Base-by-base conservation (phyloP, 2,113 vertebrate species). In the Quiscalus mexicanus region DNA sequence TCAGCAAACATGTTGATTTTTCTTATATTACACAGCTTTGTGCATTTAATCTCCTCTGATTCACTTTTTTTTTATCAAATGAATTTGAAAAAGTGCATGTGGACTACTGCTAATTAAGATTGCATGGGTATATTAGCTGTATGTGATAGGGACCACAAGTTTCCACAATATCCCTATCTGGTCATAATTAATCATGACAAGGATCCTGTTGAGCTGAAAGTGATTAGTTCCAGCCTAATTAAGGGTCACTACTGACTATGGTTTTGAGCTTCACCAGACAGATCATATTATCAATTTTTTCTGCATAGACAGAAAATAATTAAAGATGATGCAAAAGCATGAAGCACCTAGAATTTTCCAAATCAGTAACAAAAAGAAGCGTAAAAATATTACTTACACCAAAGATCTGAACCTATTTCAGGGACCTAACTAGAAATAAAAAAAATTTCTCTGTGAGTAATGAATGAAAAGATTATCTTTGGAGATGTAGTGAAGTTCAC, bases 151-250 rank as follows among this genome's bases (percentile, higher is more conserved):
- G 49, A 89, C 55, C 47, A 77, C 10, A 49, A 83, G 47, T 67
- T 90, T 95, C 67, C 6, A 4, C 25, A 88, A 89, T 49, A 78
- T 31, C 64, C 71, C 62, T 37, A 74, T 78, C 20, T 68, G 64
- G 68, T 44, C 64, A 68, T 78, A 92, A 95, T 93, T 90, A 95
- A 88, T 86, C 71, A 90, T 56, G 90, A 92, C 71, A 89, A 94
- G 55, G 53, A 90, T 74, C 31, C 79, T 84, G 79, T 56, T 86
- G n/a, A 94, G 68, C 64, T 90, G 60, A 74, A 88, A 93, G 44
- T 56, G 28, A 90, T 92, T 88, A 84, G 59, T 92, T 94, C 58
- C 83, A 93, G 76, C 18, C 58, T 86, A 91, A 94, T 81, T 93
- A 84, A 93, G 92, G 79, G 76, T 94, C 79, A 87, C 45, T 94